Conservation (phyloP, 2,797 vertebrate species). For the Chiloscyllium punctatum region DNA sequence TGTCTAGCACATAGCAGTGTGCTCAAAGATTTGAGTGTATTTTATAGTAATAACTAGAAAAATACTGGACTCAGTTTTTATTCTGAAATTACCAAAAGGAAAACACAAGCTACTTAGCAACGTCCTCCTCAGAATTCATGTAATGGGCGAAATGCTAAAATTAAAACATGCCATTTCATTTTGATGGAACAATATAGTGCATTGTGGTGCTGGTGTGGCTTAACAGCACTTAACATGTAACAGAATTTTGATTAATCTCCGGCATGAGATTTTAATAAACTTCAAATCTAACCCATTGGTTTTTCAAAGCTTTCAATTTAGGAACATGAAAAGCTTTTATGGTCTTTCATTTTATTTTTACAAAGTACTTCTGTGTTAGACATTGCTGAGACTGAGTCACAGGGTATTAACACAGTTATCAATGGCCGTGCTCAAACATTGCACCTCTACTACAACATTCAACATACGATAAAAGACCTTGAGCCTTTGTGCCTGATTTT, state of each 20-base stretch:
- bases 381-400: background rate
- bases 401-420: background rate
- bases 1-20: background rate
- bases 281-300: background rate
- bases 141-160: background rate
- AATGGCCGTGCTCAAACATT: background rate
- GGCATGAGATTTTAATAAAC: background rate
- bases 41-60: background rate
- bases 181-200: background rate
- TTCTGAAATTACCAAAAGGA: background rate
- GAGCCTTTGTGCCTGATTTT: background rate
- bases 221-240: background rate
- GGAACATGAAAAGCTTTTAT: background rate
- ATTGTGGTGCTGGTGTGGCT: background rate
- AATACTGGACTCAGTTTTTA: background rate
- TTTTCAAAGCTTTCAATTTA: slow-evolving; percentile 1
- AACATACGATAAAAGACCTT: background rate
- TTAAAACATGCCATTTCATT: background rate
- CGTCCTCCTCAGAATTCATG: background rate
- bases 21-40: background rate
- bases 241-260: background rate
- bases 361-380: background rate
- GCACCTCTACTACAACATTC: background rate
- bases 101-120: background rate
- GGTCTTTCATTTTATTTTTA: background rate